phyloP scores from a whole-genome alignment of 2,888 invertebrate species.

The Mylabris sibirica region DNA sequence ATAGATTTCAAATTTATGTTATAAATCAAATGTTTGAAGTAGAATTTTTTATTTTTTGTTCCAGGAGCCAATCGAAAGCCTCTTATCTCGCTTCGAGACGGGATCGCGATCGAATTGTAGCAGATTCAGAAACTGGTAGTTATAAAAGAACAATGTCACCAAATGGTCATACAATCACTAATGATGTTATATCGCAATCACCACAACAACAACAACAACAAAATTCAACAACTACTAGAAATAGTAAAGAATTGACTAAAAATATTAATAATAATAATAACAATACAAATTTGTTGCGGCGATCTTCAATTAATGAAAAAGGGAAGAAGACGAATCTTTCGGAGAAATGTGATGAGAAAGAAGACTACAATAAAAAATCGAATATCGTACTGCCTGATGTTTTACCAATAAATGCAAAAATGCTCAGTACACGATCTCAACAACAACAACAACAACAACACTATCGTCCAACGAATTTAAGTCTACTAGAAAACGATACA shows the following conservation, averaged over 20 bases:
- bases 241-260: slow-evolving; percentile 44
- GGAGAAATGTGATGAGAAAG: slow-evolving; percentile 51
- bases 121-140: slow-evolving; percentile 76
- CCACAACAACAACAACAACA: slow-evolving; percentile 25
- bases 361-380: slow-evolving; percentile 52
- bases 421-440: slow-evolving; percentile 54
- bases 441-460: slow-evolving; percentile 52
- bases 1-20: slow-evolving; percentile 20
- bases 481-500: slow-evolving; percentile 43
- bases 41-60: slow-evolving; percentile 48
- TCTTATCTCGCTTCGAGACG: slow-evolving; percentile 77
- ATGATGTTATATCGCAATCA: slow-evolving; percentile 46
- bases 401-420: slow-evolving; percentile 65
- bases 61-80: slow-evolving; percentile 80
- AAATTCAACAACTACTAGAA: slow-evolving; percentile 42
- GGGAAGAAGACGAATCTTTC: slow-evolving; percentile 40
- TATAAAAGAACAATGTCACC: slow-evolving; percentile 79
- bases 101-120: slow-evolving; percentile 71
- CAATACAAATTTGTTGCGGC: slow-evolving; percentile 51
- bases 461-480: slow-evolving; percentile 51
- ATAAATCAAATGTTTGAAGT: slow-evolving; percentile 3
- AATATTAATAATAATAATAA: slow-evolving; percentile 40
- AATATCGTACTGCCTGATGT: slow-evolving; percentile 64
- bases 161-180: slow-evolving; percentile 59
- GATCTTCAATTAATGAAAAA: slow-evolving; percentile 57